phyloP scores from a whole-genome alignment of 23 tunicate species.

The Aplidium turbinatum region DNA sequence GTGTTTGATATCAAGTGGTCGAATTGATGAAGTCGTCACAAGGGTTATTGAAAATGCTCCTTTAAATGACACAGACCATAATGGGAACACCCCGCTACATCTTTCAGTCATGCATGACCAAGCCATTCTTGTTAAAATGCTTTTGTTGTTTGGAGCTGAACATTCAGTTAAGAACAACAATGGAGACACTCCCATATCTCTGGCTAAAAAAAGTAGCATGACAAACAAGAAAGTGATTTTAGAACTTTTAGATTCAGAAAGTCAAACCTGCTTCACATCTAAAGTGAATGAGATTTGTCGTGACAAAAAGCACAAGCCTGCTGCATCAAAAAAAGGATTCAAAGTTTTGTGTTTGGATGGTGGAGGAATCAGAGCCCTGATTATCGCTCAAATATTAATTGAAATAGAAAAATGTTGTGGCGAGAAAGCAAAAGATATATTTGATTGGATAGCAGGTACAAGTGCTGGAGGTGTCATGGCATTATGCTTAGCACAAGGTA shows the following conservation, averaged over 20 bases:
- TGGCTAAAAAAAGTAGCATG: constrained; percentile 15
- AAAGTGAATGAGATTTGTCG: too few species aligned
- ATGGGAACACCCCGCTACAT: constrained; percentile 91
- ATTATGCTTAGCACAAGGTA: constrained; percentile 50
- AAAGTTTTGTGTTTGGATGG: constrained; percentile 91
- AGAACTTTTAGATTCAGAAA: not conserved
- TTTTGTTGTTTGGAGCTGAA: constrained; percentile 90
- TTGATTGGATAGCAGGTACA: constrained; percentile 95
- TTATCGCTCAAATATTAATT: constrained; percentile 82
- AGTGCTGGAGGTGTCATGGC: constrained; percentile 92
- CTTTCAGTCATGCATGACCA: constrained; percentile 58
- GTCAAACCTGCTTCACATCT: not conserved
- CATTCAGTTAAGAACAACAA: constrained; percentile 61
- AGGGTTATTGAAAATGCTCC: constrained; percentile 58
- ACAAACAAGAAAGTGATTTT: not conserved
- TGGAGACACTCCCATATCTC: constrained; percentile 73
- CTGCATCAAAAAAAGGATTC: not conserved
- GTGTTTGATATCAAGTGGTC: constrained; percentile 65
- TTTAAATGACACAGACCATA: constrained; percentile 67
- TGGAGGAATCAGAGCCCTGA: constrained; percentile 89
- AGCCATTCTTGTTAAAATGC: constrained; percentile 70
- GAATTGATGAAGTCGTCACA: constrained; percentile 84
- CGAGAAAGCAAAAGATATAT: constrained; percentile 55
- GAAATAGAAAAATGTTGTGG: constrained; percentile 82
- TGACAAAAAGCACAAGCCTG: not conserved